Percentiles rank a stretch among this genome's conserved stretches.
phyloP scores from a whole-genome alignment of 2,113 vertebrate genomes.

The Heliornis fulica region DNA sequence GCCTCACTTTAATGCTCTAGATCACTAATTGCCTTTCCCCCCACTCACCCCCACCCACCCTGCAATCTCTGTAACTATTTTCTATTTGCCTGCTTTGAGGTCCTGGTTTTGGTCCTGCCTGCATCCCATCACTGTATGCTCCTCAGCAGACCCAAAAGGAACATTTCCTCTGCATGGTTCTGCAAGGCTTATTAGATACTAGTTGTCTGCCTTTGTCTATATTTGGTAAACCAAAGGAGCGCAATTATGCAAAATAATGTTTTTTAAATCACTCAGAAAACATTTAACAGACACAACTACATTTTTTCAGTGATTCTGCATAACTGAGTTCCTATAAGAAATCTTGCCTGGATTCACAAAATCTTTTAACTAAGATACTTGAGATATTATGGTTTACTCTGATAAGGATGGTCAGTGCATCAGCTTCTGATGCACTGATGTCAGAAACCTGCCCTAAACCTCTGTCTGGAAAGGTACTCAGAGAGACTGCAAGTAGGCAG shows the following conservation, averaged over 20 bases:
- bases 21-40: background rate
- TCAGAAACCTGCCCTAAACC: background rate
- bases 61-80: background rate
- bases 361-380: background rate
- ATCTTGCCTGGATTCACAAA: background rate
- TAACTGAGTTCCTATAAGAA: background rate
- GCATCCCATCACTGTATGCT: background rate
- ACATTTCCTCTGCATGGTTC: background rate
- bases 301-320: background rate
- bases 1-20: background rate
- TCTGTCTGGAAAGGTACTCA: background rate
- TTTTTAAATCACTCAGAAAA: background rate
- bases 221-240: background rate
- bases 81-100: background rate
- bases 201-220: background rate
- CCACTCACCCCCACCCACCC: fast-evolving
- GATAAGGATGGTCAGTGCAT: background rate
- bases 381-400: background rate
- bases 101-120: background rate
- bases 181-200: background rate
- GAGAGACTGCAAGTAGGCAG: background rate
- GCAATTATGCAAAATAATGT: background rate
- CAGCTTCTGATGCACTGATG: background rate
- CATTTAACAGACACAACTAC: background rate
- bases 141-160: background rate